Percentiles rank a stretch among this genome's conserved stretches.
phyloP scores from a whole-genome alignment of 2,113 vertebrate genomes.

The Crotalus helleri region DNA sequence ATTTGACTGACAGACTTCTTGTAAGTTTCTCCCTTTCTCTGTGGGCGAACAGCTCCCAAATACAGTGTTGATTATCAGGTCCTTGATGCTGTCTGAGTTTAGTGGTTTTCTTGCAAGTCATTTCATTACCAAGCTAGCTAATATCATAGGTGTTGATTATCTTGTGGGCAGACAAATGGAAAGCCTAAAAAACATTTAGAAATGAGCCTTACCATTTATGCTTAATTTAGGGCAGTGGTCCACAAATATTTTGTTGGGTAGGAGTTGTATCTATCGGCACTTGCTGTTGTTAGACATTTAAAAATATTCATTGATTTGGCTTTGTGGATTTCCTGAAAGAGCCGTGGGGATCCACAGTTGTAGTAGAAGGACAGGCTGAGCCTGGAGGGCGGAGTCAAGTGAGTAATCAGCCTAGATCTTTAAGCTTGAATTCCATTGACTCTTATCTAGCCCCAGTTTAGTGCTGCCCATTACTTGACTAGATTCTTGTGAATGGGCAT shows the following conservation, averaged over 20 bases:
- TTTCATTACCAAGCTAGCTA: background rate
- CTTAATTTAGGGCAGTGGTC: background rate
- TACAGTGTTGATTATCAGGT: background rate
- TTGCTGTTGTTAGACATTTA: background rate
- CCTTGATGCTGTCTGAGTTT: background rate
- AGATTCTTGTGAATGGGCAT: background rate
- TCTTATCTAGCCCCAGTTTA: no score
- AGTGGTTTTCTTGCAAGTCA: background rate
- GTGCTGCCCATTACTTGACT: no score
- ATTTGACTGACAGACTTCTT: background rate
- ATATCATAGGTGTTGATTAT: background rate
- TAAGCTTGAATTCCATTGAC: background rate
- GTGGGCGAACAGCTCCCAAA: background rate
- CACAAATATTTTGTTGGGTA: background rate
- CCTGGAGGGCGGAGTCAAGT: background rate
- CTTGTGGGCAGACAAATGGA: background rate
- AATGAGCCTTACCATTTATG: background rate
- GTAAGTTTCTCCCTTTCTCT: background rate
- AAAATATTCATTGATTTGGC: background rate
- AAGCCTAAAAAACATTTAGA: background rate
- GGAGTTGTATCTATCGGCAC: background rate
- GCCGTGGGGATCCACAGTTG: background rate
- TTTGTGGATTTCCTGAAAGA: background rate
- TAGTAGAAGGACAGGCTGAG: background rate
- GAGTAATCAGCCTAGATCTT: background rate